A percentile compares a stretch with the other conserved stretches of the same genome.
phyloP scores from a whole-genome alignment of 2,888 invertebrate species.

The Drosophila quinaria region DNA sequence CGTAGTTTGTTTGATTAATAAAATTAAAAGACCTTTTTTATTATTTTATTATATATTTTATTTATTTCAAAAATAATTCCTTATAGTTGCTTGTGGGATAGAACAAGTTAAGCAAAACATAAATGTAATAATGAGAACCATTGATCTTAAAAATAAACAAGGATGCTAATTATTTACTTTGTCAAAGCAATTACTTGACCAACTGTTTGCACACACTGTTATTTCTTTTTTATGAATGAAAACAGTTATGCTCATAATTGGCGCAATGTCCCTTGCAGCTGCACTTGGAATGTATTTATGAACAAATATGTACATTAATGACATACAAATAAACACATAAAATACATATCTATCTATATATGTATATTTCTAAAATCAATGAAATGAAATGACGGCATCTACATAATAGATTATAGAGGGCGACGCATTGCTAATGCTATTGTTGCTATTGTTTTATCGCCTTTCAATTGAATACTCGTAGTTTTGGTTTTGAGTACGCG shows the following conservation, averaged over 20 bases:
- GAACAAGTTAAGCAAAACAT: not conserved
- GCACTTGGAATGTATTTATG: conserved; percentile 19
- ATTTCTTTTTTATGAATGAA: conserved; percentile 67
- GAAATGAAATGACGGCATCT: conserved; percentile 60
- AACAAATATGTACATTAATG: conserved; percentile 11
- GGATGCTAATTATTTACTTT: not conserved
- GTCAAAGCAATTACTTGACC: not conserved
- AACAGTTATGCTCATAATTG: conserved; percentile 64
- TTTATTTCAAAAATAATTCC: not conserved
- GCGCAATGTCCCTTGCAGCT: conserved; percentile 26
- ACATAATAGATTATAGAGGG: conserved; percentile 30
- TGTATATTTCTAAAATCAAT: conserved; percentile 39
- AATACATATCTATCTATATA: not conserved
- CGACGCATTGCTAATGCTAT: conserved; percentile 37
- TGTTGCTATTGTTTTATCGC: conserved; percentile 48
- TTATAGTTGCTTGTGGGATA: not conserved
- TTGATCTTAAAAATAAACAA: not conserved
- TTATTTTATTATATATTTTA: not conserved
- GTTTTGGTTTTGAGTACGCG: conserved; percentile 20
- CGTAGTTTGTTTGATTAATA: no score
- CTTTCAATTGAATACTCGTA: conserved; percentile 44
- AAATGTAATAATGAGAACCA: not conserved
- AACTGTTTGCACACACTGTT: conserved; percentile 21
- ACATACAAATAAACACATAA: not conserved
- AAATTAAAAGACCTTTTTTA: not conserved